Conservation (phyloP, 2,113 vertebrate genomes). For the Hystrix cristata region DNA sequence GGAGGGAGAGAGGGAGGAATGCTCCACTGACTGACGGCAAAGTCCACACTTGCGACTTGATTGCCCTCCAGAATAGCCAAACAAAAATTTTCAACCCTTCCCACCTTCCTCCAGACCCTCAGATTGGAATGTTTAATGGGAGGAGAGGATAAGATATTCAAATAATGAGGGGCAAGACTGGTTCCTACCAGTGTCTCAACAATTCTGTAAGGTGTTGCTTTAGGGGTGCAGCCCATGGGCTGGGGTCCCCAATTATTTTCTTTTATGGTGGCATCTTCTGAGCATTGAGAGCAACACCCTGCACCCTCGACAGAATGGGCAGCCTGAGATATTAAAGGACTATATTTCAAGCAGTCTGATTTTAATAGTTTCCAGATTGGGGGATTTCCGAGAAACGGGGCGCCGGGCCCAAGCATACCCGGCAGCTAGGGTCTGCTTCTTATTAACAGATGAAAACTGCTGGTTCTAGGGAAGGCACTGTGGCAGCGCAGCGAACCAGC, state of each 20-base stretch:
- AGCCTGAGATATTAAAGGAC: conserved; percentile 85
- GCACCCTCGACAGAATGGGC: conserved; percentile 71
- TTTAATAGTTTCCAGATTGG: conserved; percentile 88
- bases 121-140: not conserved
- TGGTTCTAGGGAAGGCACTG: conserved; percentile 58
- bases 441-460: conserved; percentile 86
- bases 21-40: not conserved
- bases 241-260: conserved; percentile 57
- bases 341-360: conserved; percentile 85
- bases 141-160: conserved; percentile 21
- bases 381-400: conserved; percentile 85
- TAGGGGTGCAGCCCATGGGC: not conserved
- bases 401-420: conserved; percentile 77
- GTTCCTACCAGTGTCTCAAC: conserved; percentile 17
- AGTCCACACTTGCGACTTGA: not conserved
- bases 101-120: not conserved
- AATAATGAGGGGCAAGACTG: conserved; percentile 18
- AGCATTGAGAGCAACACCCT: conserved; percentile 67
- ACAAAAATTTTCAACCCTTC: not conserved
- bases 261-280: conserved; percentile 58
- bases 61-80: not conserved
- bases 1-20: not conserved
- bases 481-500: conserved; percentile 11
- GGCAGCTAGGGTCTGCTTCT: conserved; percentile 84
- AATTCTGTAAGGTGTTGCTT: conserved; percentile 12